Evolutionary conservation across 2,888 invertebrate genomes (phyloP), one percentile per base, ranked within the genome.

Genomic region (Agelastica alni): DNA sequence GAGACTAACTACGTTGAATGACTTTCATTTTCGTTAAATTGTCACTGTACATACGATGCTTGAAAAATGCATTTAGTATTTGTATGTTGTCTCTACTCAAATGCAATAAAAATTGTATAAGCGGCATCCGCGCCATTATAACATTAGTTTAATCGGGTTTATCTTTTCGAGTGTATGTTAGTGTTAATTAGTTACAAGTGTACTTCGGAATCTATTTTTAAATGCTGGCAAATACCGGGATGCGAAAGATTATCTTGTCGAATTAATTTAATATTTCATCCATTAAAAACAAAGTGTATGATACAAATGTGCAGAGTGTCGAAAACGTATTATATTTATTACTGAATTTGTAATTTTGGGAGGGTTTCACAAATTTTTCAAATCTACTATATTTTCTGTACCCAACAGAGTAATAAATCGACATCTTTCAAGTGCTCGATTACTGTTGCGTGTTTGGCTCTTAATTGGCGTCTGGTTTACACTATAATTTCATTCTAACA

Each of bases 1-100:
- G 61, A 58, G 59, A 39, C 5, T 4, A 9, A 7, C 2, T 22
- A 37, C 37, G 10, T 18, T 20, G 37, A 39, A 20, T 39, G 36
- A 36, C 36, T 36, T n/a, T 12, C 37, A 26, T 6, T 26, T 39
- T 39, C 20, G 20, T 20, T 39, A 39, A 39, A 39, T 39, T 39
- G 37, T 39, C 37, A 39, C 20, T 20, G 20, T 3, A 26, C 26
- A 26, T 26, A 26, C 26, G 26, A 22, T 26, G 26, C 2, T 26
- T 20, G 37, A 39, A 16, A 39, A 39, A 39, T 39, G 37, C 37
- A 39, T 20, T 37, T 20, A 39, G 37, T 20, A 39, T 7, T 10
- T 10, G n/a, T 18, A 37, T n/a, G 6, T 4, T 34, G 14, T 39
- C 20, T 18, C 10, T 20, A 18, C 20, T 10, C 17, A 18, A 18